Base-by-base conservation (phyloP, 2,888 invertebrate genomes). In the Noctua janthina region DNA sequence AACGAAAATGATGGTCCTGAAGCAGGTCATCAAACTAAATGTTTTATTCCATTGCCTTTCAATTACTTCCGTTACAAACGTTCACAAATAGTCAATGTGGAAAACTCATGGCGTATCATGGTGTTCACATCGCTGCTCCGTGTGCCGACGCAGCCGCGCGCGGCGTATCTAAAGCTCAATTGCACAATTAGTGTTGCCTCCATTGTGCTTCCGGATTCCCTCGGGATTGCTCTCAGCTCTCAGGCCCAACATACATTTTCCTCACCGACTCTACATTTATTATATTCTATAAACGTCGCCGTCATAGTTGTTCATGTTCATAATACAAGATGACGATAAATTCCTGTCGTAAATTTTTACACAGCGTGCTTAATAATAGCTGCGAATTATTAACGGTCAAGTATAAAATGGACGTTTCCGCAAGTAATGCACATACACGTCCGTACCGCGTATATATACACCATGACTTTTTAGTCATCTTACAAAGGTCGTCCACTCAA, bases 131-230 rank as follows among this genome's bases (percentile, higher is more conserved):
- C 90, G 84, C 89, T 82, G 87, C 83, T 59, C 67, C 81, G 89
- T 82, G 88, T 84, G 79, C 71, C 89, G 86, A 79, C 87, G 88
- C 78, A 86, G 87, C 89, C 81, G 87, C 78, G 90, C 85, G 90
- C 84, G 90, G 87, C 93, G 94, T 93, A 92, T 91, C 94, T 93
- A 93, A 94, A 93, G 93, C 93, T 94, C 94, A 94, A 95, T 95
- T 95, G 94, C 94, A 95, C 95, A 95, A 96, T 96, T 95, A 95
- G 92, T 90, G 93, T 91, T 93, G 91, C 91, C 92, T 91, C 88
- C 89, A 91, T 91, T 90, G 91, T 90, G 93, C 93, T 96, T 96
- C 95, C 96, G 95, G 96, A 96, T 95, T 96, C 95, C 93, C 95
- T 94, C 89, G 93, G 93, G 94, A 95, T 95, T 94, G 93, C 91